A percentile compares a stretch with the other conserved stretches of the same genome.
phyloP scores from a whole-genome alignment of 2,113 vertebrate genomes.

The Recurvirostra avosetta region DNA sequence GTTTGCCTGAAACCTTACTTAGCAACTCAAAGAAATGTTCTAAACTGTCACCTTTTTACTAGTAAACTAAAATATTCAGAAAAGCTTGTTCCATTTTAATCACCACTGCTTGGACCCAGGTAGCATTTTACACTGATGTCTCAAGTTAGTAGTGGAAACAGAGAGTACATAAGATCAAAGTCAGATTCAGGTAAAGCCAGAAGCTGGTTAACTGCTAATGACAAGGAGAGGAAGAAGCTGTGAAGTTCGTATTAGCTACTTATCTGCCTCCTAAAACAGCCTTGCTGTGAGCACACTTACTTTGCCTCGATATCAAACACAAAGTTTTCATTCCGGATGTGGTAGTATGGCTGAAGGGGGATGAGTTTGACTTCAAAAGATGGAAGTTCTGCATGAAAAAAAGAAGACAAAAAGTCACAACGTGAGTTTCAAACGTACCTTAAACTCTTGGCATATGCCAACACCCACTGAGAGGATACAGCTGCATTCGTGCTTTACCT shows the following conservation, averaged over 20 bases:
- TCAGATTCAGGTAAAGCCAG: neutral
- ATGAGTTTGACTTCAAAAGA: slow-evolving; percentile 73
- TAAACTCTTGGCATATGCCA: neutral
- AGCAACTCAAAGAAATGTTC: neutral
- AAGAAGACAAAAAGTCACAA: neutral
- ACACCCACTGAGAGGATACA: neutral
- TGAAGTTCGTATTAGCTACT: neutral
- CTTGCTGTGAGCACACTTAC: neutral
- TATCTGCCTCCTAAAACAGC: neutral
- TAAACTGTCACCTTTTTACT: neutral
- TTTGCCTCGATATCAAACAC: slow-evolving; percentile 65
- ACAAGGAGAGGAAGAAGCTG: neutral
- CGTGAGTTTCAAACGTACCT: neutral
- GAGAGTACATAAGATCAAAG: neutral
- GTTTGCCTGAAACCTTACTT: neutral
- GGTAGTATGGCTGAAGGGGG: slow-evolving; percentile 55
- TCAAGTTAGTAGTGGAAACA: neutral
- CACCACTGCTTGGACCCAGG: neutral
- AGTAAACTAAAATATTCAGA: neutral
- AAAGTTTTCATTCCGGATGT: slow-evolving; percentile 52
- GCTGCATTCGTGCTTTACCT: neutral
- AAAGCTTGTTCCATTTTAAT: neutral
- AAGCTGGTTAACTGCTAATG: neutral
- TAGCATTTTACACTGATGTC: neutral
- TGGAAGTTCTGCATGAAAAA: slow-evolving; percentile 65